Evolutionary conservation across 2,113 vertebrate genomes (phyloP), one percentile per base, ranked within the genome.

Genomic region (Pterocles orientalis): DNA sequence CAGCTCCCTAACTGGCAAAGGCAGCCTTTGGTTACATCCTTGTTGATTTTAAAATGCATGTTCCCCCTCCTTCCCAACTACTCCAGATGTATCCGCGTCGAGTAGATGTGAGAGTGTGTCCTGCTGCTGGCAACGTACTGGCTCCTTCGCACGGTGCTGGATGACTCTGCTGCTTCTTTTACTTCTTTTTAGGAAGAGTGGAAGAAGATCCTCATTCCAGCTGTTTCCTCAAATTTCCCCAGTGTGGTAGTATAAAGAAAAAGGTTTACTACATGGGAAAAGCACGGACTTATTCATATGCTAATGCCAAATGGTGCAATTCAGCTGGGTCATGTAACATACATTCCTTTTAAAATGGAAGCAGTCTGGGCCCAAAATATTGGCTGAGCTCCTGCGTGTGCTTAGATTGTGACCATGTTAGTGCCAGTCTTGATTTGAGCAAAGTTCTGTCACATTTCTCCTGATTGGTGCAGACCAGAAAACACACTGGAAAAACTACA

Each of bases 161-260:
- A 88, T 94, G 65, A 60, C 73, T 90, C 66, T 79, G 53, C 69
- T 91, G 39, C n/a, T 83, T 34, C 82, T 92, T 79, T 80, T 85
- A 39, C 51, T 79, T 89, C 78, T 75, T 78, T 75, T 72, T 43
- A 82, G 88, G 83, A 91, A 88, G 61, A 69, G 19, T 71, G 57
- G 77, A 62, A 90, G 84, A 87, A 87, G 75, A 82, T 71, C 51
- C 28, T 84, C 24, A 23, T 95, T 95, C 76, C 90, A 91, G 45
- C 77, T 92, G 77, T 86, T 95, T 91, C 86, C 93, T 96, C 50
- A 88, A 79, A 43, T 90, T 73, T 88, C 41, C 68, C 64, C n/a
- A n/a, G 43, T 57, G 50, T 72, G 19, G 60, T n/a, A 26, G 61
- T 17, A 14, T 93, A 65, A 85, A 96, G 72, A 82, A 70, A 73